Evolutionary conservation across 2,797 vertebrate genomes (phyloP), one percentile per base, ranked within the genome.

Genomic region (Kryptopterus vitreolus): DNA sequence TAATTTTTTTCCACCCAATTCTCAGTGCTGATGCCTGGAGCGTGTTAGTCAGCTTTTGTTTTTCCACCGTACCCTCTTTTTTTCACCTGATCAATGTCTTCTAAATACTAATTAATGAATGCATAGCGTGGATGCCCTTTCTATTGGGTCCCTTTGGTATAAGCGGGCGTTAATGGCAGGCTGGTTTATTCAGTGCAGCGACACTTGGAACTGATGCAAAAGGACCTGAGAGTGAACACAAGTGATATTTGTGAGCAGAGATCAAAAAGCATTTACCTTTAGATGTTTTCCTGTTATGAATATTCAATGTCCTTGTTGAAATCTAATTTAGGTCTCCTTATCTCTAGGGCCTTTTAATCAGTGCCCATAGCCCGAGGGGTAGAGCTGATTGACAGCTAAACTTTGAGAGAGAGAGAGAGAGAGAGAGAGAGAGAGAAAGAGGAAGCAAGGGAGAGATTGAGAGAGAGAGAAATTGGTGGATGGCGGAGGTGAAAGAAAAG

Each of bases 341-440:
- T 97, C 96, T 98, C 97, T 90, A 91, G 97, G 96, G 96, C 93
- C 94, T 96, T 98, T 96, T 98, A 96, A 98, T 98, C 97, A 97
- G 94, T 95, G 94, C 93, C 95, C 95, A 96, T 93, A 90, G 96
- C 98, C 96, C 3, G 88, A 94, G 96, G 97, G 95, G 95, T 91
- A 94, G 89, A 90, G 88, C 91, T 97, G 96, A 98, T 94, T 98
- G 97, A 97, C 98, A 96, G 96, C 92, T 94, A 93, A 91, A 94
- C 90, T 95, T 95, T 95, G 94, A 90, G 90, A 91, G 90, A 91
- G 91, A 88, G 89, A 87, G 86, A 87, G 90, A 87, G 85, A 53
- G 87, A 87, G 88, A 87, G 87, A 88, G 88, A 86, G 86, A 85
- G 87, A 87, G 91, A 87, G 86, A 76, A 88, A 89, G 89, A 88